Conservation (phyloP, 2,113 vertebrate species). For the Anolis sagrei region DNA sequence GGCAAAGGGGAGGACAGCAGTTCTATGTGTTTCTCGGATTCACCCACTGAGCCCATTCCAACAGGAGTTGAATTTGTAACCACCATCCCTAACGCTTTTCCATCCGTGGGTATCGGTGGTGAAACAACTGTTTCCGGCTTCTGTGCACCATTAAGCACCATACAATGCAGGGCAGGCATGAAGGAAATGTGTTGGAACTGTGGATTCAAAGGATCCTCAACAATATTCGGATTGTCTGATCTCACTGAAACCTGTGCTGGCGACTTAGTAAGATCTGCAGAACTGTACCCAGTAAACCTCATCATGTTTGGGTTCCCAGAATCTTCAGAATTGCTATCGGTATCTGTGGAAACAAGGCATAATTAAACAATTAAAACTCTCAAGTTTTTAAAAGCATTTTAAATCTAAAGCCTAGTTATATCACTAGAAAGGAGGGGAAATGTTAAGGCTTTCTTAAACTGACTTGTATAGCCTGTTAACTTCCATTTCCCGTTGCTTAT, state of each 20-base stretch:
- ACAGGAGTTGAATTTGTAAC: constrained; percentile 71
- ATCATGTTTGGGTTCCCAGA: constrained; percentile 76
- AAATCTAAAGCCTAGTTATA: background rate
- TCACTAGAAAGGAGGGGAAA: background rate
- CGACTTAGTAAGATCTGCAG: constrained; percentile 71
- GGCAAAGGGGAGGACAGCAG: constrained; percentile 74
- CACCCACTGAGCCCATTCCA: constrained; percentile 73
- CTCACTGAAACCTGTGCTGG: constrained; percentile 73
- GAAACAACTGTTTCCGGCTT: constrained; percentile 77
- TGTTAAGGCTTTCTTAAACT: background rate
- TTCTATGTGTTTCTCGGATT: constrained; percentile 83
- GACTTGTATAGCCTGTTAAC: background rate
- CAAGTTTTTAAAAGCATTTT: accelerated
- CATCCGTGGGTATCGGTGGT: constrained; percentile 77
- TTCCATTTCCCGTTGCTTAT: background rate
- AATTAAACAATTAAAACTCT: constrained; percentile 20
- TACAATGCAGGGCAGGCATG: constrained; percentile 84
- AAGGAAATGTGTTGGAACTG: constrained; percentile 83
- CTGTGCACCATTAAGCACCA: constrained; percentile 82
- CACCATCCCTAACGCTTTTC: constrained; percentile 80
- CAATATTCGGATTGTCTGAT: constrained; percentile 68
- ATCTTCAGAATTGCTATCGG: constrained; percentile 92
- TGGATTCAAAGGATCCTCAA: constrained; percentile 72
- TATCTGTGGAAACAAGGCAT: constrained; percentile 75
- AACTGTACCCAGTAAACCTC: constrained; percentile 75